Conservation (phyloP, 2,888 invertebrate genomes). For the Kuschelorhynchus macadamiae region DNA sequence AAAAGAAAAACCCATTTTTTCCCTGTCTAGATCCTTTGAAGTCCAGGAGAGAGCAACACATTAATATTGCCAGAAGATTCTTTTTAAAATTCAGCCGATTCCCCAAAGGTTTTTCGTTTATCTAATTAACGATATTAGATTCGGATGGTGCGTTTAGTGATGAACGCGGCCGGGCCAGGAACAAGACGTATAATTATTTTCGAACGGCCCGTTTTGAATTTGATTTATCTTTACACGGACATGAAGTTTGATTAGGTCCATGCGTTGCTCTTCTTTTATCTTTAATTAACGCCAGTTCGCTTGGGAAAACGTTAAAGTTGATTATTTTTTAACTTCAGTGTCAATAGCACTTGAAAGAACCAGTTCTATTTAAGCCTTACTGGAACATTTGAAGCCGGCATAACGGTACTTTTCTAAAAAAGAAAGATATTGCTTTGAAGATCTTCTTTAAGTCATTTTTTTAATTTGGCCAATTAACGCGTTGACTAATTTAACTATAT, state of each 20-base stretch:
- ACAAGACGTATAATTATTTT: slow-evolving; percentile 71
- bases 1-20: no score
- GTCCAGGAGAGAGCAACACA: slow-evolving; percentile 50
- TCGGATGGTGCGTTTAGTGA: slow-evolving; percentile 68
- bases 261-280: slow-evolving; percentile 59
- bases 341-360: no score
- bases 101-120: slow-evolving; percentile 62
- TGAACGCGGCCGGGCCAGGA: slow-evolving; percentile 68
- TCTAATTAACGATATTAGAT: slow-evolving; percentile 70
- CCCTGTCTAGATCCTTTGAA: no score
- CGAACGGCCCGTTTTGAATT: slow-evolving; percentile 68
- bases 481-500: no score
- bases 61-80: slow-evolving; percentile 56
- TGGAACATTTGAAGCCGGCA: no score
- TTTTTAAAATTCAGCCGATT: slow-evolving; percentile 62
- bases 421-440: no score
- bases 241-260: slow-evolving; percentile 70
- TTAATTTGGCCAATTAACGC: no score
- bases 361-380: no score
- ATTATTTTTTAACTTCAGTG: no score
- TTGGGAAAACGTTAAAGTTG: slow-evolving; percentile 5
- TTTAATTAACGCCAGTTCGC: slow-evolving; percentile 66
- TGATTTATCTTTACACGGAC: slow-evolving; percentile 70
- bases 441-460: no score
- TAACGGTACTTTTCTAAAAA: no score